Evolutionary conservation across 2,888 invertebrate species (phyloP).

Genomic region (Drosophila mettleri): DNA sequence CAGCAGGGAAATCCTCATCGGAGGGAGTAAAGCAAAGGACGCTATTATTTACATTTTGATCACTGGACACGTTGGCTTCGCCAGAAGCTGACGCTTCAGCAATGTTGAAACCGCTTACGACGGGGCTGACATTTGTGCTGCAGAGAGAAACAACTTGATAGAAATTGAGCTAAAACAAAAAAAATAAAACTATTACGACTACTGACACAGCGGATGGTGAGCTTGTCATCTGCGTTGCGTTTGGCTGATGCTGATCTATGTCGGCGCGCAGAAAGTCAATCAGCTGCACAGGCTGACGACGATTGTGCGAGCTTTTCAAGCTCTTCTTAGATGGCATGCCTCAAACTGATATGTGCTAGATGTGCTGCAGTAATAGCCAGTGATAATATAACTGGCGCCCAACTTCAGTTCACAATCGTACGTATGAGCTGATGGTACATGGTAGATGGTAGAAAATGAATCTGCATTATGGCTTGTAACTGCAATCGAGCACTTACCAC

Average conservation of each 20-base stretch:
- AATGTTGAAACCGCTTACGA: conserved; percentile 10
- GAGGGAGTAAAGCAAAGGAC: neutral
- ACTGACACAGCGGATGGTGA: conserved; percentile 2
- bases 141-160: neutral
- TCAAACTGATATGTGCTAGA: conserved; percentile 68
- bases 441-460: neutral
- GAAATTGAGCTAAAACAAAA: neutral
- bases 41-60: neutral
- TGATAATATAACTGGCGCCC: conserved; percentile 78
- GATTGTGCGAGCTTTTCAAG: conserved; percentile 25
- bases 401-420: conserved; percentile 78
- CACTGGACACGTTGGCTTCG: neutral
- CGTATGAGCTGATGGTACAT: conserved; percentile 65
- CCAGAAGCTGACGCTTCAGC: neutral
- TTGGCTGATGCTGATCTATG: neutral
- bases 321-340: conserved; percentile 81
- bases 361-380: conserved; percentile 74
- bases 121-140: conserved; percentile 30
- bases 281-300: conserved; percentile 42
- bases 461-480: neutral
- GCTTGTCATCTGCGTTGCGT: neutral
- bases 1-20: conserved; percentile 43
- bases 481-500: conserved; percentile 51
- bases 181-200: too few species aligned
- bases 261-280: conserved; percentile 45